Conservation (phyloP, 2,888 invertebrate species). For the Drosophila demipolita region DNA sequence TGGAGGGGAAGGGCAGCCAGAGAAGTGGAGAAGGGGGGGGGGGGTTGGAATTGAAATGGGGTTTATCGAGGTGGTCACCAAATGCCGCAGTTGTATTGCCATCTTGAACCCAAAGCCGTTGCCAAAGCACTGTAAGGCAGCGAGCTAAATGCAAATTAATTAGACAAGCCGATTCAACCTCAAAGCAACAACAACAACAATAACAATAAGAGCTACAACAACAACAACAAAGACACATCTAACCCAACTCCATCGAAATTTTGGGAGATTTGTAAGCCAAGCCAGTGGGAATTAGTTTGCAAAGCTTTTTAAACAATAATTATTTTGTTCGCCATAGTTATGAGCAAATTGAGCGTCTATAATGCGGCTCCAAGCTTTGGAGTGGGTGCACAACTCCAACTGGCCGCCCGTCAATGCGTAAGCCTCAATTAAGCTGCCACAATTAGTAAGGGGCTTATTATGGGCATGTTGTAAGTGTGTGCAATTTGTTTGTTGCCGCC, state of each 20-base stretch:
- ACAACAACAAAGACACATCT: not conserved
- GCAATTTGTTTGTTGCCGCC: constrained; percentile 24
- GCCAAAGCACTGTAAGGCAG: constrained; percentile 37
- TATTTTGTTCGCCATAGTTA: constrained; percentile 55
- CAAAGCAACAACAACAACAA: constrained; percentile 13
- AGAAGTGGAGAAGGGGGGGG: not conserved
- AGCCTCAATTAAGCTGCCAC: constrained; percentile 64
- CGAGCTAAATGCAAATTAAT: constrained; percentile 68
- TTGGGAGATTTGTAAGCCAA: constrained; percentile 23
- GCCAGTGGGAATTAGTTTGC: constrained; percentile 40
- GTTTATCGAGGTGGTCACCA: constrained; percentile 21
- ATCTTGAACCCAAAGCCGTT: constrained; percentile 42
- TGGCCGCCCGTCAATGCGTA: constrained; percentile 35
- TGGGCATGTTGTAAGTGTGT: constrained; percentile 25
- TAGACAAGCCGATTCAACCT: constrained; percentile 52
- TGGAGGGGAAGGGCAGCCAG: not conserved
- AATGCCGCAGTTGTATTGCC: constrained; percentile 53
- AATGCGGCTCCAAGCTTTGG: constrained; percentile 17
- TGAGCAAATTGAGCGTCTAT: constrained; percentile 58
- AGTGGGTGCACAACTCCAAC: constrained; percentile 9
- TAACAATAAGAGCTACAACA: not conserved
- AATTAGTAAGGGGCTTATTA: constrained; percentile 60
- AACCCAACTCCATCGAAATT: constrained; percentile 4
- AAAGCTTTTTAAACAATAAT: constrained; percentile 61
- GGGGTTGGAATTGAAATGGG: not conserved